Base-by-base conservation (phyloP, 2,888 invertebrate species). In the Drosophila robusta region DNA sequence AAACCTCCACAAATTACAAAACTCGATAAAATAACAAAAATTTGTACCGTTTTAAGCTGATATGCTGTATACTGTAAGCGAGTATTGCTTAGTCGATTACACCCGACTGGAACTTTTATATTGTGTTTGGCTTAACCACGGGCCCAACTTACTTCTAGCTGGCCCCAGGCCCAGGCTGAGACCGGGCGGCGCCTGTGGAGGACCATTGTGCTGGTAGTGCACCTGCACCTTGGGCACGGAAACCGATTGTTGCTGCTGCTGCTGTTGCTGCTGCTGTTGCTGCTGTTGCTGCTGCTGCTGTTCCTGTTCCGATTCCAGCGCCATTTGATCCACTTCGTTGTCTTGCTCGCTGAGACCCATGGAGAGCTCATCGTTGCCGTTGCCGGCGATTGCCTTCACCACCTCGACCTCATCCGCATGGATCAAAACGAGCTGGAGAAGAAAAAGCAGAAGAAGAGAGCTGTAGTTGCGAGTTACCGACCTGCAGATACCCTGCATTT, bases 231-330 rank as follows among this genome's bases (percentile, higher is more conserved):
- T 83, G 47, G 87, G 84, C 60, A 70, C 73, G 34, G 70, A 61
- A 4, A 75, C 55, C 34, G 50, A 80, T 60, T 62, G 71, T 16
- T 64, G 80, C 12, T 69, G 69, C 3, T 57, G 80, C 9, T 95
- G 68, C 5, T 72, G 69, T 0, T 66, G 67, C 1, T 94, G 94
- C 64, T 95, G 94, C 55, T 78, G 85, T 0, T 75, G 79, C 4
- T 89, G 90, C 7, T 87, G 70, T 0, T 87, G 87, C 92, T 93
- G 85, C 92, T 93, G 89, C 92, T 94, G 89, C 90, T 70, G 74
- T 32, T 95, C 95, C 78, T 95, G 94, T 70, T 95, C 95, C 8
- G 95, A 94, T 90, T 96, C 96, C 90, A 96, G 93, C 2, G 96
- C 95, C 67, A 96, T 93, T 90, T 96, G 96, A 88, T 96, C 96